Conservation (phyloP, 2,797 vertebrate genomes). For the Hydrolagus colliei region DNA sequence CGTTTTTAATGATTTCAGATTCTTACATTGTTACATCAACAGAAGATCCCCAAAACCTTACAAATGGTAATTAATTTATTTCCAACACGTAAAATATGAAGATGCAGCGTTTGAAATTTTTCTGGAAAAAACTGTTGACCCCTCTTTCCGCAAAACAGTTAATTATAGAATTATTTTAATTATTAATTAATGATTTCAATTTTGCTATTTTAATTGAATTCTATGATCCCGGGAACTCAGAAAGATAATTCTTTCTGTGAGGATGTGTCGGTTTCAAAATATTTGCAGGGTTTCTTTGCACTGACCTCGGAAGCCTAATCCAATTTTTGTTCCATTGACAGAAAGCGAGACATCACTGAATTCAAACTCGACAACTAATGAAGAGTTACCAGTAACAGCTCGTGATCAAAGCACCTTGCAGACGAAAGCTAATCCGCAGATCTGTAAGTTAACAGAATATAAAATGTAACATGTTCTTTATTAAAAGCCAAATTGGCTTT, state of each 20-base stretch:
- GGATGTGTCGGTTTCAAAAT: not conserved
- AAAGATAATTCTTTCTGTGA: not conserved
- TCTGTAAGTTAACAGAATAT: not conserved
- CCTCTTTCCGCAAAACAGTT: not conserved
- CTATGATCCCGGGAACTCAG: not conserved
- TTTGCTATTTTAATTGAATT: not conserved
- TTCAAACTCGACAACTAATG: not conserved
- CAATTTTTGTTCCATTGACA: not conserved
- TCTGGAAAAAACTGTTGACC: not conserved
- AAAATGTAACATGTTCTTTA: not conserved
- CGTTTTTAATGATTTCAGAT: not conserved
- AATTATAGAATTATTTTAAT: not conserved
- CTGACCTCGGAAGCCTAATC: not conserved
- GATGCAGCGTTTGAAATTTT: not conserved
- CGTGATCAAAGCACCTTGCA: conserved; percentile 5
- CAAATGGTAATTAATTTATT: conserved; percentile 14
- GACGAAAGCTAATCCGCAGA: not conserved
- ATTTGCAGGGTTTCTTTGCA: not conserved
- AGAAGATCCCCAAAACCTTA: not conserved
- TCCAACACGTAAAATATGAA: not conserved
- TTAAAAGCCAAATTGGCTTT: not conserved
- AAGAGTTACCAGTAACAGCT: not conserved
- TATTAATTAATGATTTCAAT: no score
- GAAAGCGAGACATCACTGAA: not conserved
- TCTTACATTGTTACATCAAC: not conserved